Base-by-base conservation (phyloP, 2,888 invertebrate species). In the Synanthedon myopaeformis region DNA sequence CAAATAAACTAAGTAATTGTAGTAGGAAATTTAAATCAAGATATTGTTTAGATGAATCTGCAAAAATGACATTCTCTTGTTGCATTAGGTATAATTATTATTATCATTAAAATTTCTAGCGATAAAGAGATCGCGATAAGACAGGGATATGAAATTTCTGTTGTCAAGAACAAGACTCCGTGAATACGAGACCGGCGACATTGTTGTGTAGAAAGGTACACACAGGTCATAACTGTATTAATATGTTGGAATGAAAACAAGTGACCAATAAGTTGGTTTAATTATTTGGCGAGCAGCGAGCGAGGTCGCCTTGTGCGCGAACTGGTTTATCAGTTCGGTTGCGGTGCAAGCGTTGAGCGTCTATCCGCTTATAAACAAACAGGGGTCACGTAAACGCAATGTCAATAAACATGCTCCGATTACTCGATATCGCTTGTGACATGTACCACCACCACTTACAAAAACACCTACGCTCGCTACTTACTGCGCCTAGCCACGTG, bases 251-350 rank as follows among this genome's bases (percentile, higher is more conserved):
- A 77, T 76, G 76, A 67, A 76, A 77, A 72, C 81, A 83, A 85
- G 81, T 82, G 74, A 76, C 71, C 80, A 82, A 81, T 82, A 76
- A 76, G 77, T 77, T 68, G 76, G 69, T 75, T 81, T 81, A 82
- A 81, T 85, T 80, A 82, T 81, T 80, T 74, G 70, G 74, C 75
- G 79, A 74, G 66, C 67, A 67, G 67, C 68, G 65, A 68, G 66
- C 85, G 84, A 86, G 86, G 85, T 76, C 86, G 77, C 65, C 81
- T 71, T 81, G 79, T 76, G 66, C 69, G 68, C 74, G 67, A 82
- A 86, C 87, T 83, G 84, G 87, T 87, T 84, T 85, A 77, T 76
- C 76, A 76, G 68, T 69, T 56, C 61, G 23, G 62, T 57, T 61
- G 69, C 66, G 72, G 69, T 60, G 60, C 70, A 72, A 79, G 74